Percentiles rank a stretch among this genome's conserved stretches.
phyloP scores from a whole-genome alignment of 2,888 invertebrate species.

The Phaonia tiefii region DNA sequence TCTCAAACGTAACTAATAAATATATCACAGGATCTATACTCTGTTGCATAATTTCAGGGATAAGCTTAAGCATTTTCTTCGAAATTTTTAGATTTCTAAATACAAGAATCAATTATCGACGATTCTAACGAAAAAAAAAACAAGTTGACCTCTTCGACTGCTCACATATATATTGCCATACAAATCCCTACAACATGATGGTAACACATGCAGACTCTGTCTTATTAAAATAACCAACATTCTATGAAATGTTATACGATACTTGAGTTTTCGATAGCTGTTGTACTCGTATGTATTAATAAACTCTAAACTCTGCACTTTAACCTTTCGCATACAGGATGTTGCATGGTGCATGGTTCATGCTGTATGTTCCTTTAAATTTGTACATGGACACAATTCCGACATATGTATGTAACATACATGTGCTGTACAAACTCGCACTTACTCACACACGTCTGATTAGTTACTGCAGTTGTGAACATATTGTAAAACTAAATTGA shows the following conservation, averaged over 20 bases:
- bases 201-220: not conserved
- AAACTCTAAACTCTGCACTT: constrained; percentile 32
- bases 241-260: constrained; percentile 25
- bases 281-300: too few species aligned
- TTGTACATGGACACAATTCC: constrained; percentile 14
- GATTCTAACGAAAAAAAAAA: too few species aligned
- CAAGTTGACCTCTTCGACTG: constrained; percentile 26
- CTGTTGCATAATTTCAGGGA: too few species aligned
- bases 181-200: not conserved
- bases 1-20: too few species aligned
- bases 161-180: not conserved
- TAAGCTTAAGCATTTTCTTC: too few species aligned
- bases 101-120: too few species aligned
- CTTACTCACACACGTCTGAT: not conserved
- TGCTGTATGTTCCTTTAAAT: constrained; percentile 8
- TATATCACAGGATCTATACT: too few species aligned
- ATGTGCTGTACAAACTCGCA: not conserved
- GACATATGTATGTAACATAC: not conserved
- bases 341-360: not conserved
- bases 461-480: constrained; percentile 39
- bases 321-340: constrained; percentile 30
- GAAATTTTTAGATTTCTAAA: too few species aligned
- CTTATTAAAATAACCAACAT: not conserved
- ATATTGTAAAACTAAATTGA: constrained; percentile 18
- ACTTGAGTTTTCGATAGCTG: constrained; percentile 62